Evolutionary conservation across 2,797 vertebrate genomes (phyloP).

Genomic region (Sparus aurata): DNA sequence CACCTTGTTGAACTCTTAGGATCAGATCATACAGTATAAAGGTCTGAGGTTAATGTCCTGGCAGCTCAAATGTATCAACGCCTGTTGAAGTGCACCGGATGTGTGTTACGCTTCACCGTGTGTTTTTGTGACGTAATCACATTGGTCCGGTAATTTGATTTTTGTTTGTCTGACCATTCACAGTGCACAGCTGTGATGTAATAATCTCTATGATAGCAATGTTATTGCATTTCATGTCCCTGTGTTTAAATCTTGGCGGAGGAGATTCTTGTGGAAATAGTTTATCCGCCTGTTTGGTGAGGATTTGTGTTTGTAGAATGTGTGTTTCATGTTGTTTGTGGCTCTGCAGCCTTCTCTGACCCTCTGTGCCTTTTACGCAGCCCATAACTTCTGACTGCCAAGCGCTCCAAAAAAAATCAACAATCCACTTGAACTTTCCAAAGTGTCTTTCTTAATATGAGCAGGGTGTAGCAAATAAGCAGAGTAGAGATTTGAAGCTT

Average conservation of each 20-base stretch:
- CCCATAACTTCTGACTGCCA: conserved; percentile 1
- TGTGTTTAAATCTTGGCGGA: conserved; percentile 6
- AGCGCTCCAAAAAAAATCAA: conserved; percentile 36
- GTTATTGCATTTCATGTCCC: not conserved
- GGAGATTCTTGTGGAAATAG: not conserved
- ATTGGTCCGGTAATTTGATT: not conserved
- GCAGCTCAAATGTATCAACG: conserved; percentile 2
- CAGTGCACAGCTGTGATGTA: no score
- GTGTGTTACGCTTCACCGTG: not conserved
- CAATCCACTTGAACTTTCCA: not conserved
- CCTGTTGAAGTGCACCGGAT: conserved; percentile 13
- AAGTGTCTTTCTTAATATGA: not conserved
- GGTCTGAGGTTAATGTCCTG: not conserved
- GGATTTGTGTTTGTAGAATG: not conserved
- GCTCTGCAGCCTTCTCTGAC: not conserved
- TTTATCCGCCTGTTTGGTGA: conserved; percentile 6
- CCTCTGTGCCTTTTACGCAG: conserved; percentile 30
- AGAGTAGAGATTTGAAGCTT: not conserved
- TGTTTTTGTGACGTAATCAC: conserved; percentile 1
- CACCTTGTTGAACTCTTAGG: not conserved
- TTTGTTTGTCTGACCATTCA: no score
- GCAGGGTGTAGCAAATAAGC: not conserved
- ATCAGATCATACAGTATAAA: not conserved
- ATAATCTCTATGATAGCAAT: not conserved
- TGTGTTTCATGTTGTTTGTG: conserved; percentile 18